Percentiles rank a stretch among this genome's conserved stretches.
phyloP scores from a whole-genome alignment of 2,797 vertebrate species.

The Crenuchus spilurus region DNA sequence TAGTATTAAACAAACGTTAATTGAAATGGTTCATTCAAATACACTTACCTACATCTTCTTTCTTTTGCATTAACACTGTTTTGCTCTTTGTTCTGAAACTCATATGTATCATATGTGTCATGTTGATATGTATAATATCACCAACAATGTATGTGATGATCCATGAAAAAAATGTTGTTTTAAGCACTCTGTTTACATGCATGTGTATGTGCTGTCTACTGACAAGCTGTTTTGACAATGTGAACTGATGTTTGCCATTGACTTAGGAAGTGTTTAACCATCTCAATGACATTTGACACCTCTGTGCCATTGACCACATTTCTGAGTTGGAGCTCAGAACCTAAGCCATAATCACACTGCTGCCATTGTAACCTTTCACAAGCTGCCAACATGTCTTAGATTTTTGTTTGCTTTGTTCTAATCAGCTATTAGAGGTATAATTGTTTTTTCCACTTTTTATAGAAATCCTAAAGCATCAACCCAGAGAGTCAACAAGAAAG shows the following conservation, averaged over 20 bases:
- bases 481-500: slow-evolving; percentile 96
- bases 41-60: too few species aligned
- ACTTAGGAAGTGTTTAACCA: slow-evolving; percentile 1
- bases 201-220: neutral
- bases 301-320: neutral
- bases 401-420: neutral
- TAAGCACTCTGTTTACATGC: too few species aligned
- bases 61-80: neutral
- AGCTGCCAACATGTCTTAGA: neutral
- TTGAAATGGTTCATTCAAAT: neutral
- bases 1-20: neutral
- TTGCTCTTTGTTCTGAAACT: neutral
- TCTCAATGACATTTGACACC: neutral
- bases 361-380: slow-evolving; percentile 3
- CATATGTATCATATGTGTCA: neutral
- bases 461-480: slow-evolving; percentile 91
- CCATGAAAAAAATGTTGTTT: neutral
- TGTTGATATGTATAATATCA: too few species aligned
- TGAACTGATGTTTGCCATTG: neutral
- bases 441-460: slow-evolving; percentile 23
- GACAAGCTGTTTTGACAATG: neutral
- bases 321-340: neutral
- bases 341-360: neutral
- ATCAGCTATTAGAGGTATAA: neutral
- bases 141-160: too few species aligned